phyloP scores from a whole-genome alignment of 2,113 vertebrate genomes.

The Crotalus helleri region DNA sequence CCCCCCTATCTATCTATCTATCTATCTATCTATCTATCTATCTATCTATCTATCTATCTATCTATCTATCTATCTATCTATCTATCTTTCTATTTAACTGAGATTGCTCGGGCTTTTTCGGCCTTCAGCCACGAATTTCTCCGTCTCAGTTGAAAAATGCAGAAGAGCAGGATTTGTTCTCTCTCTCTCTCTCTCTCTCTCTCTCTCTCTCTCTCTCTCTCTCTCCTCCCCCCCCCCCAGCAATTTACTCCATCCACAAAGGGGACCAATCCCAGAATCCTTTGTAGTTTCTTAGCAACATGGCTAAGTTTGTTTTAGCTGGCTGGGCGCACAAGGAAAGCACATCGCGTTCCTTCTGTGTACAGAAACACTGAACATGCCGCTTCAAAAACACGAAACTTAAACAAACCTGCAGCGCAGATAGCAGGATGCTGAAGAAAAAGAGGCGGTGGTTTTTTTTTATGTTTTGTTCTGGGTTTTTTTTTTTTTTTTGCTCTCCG shows the following conservation, averaged over 20 bases:
- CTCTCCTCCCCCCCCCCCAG: slow-evolving; percentile 21
- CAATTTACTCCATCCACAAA: slow-evolving; percentile 46
- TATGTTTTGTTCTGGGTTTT: too few relatives aligned
- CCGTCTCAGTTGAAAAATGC: too few relatives aligned
- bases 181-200: too few relatives aligned
- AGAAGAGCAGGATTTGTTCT: too few relatives aligned
- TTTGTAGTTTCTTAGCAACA: slow-evolving; percentile 59
- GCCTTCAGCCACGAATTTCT: too few relatives aligned
- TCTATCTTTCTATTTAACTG: too few relatives aligned
- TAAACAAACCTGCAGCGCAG: slow-evolving; percentile 27
- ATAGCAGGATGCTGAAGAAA: neutral
- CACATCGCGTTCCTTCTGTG: slow-evolving; percentile 8
- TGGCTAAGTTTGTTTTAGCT: slow-evolving; percentile 3
- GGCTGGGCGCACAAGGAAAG: neutral
- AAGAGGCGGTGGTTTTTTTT: fast-evolving
- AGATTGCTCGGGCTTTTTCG: too few relatives aligned
- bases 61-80: too few relatives aligned
- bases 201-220: too few relatives aligned
- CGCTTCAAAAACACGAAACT: neutral
- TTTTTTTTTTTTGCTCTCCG: fast-evolving
- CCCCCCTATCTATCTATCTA: too few relatives aligned
- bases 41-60: too few relatives aligned
- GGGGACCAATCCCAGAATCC: slow-evolving; percentile 36
- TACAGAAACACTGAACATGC: slow-evolving; percentile 16
- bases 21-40: too few relatives aligned